Percentiles rank a stretch among this genome's conserved stretches.
Evolutionary conservation across 2,113 vertebrate genomes (phyloP).

Genomic region (Platichthys stellatus): DNA sequence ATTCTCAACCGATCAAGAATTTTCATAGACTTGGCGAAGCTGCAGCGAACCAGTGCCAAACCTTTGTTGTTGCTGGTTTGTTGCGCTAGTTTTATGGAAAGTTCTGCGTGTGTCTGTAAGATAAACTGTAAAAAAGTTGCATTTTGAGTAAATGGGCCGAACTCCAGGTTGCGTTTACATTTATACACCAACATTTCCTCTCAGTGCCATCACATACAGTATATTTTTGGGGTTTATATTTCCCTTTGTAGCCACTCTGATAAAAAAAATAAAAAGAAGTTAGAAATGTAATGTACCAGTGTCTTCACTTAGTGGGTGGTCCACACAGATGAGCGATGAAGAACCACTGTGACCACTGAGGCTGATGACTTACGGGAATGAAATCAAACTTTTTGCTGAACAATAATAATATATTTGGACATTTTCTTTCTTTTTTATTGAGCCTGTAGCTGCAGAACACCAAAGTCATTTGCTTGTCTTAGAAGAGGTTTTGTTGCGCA

Average conservation of each 20-base stretch:
- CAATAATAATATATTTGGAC: constrained; percentile 44
- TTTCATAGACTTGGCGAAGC: constrained; percentile 66
- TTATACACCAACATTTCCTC: constrained; percentile 57
- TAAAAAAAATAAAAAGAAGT: not conserved
- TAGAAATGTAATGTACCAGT: constrained; percentile 37
- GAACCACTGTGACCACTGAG: constrained; percentile 71
- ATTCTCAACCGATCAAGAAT: constrained; percentile 73
- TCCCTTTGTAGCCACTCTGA: constrained; percentile 60
- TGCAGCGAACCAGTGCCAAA: constrained; percentile 47
- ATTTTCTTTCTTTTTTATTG: constrained; percentile 50
- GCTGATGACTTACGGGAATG: constrained; percentile 30
- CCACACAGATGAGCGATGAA: constrained; percentile 36
- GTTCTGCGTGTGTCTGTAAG: constrained; percentile 40
- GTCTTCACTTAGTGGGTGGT: constrained; percentile 58
- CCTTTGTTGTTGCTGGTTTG: constrained; percentile 65
- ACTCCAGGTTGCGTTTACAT: constrained; percentile 46
- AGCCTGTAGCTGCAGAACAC: constrained; percentile 74
- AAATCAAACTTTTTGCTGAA: constrained; percentile 45
- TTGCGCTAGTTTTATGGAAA: constrained; percentile 59
- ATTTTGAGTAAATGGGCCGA: constrained; percentile 40
- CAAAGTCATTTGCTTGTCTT: constrained; percentile 82
- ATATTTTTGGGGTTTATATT: constrained; percentile 68
- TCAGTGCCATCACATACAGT: constrained; percentile 64
- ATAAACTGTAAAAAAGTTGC: constrained; percentile 44
- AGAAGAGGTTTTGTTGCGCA: constrained; percentile 69